phyloP scores from a whole-genome alignment of 2,113 vertebrate genomes.

The Limanda limanda region DNA sequence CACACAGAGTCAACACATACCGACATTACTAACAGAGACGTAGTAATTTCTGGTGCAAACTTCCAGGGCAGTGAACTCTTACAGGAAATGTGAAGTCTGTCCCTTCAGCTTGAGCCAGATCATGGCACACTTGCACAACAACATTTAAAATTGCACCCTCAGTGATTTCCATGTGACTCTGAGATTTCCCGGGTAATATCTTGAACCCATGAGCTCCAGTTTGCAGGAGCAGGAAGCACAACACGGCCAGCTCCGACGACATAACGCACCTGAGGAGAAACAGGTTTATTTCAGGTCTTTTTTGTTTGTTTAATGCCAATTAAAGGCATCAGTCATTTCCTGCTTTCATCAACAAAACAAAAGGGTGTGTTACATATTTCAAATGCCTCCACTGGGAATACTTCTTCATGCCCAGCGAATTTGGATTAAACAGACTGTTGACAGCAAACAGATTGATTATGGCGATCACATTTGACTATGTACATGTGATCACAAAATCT shows the following conservation, averaged over 20 bases:
- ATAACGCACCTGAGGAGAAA: background rate
- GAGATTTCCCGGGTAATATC: conserved; percentile 25
- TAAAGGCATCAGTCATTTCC: background rate
- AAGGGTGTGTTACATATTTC: background rate
- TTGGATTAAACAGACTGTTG: background rate
- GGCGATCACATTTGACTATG: too few relatives aligned
- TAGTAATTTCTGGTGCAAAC: background rate
- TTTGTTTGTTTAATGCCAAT: too few relatives aligned
- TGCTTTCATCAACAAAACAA: background rate
- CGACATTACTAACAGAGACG: background rate
- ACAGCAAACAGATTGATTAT: too few relatives aligned
- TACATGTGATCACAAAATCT: too few relatives aligned
- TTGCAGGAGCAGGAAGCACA: conserved; percentile 49
- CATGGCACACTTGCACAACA: conserved; percentile 54
- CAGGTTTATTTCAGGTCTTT: background rate
- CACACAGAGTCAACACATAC: background rate
- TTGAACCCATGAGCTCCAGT: conserved; percentile 49
- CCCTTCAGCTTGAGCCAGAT: conserved; percentile 49
- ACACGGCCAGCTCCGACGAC: background rate
- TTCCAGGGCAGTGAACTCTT: background rate
- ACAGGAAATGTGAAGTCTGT: conserved; percentile 59
- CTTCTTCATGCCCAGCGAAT: background rate
- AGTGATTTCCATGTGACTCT: conserved; percentile 65
- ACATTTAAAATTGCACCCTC: conserved; percentile 47
- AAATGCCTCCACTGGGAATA: background rate